Evolutionary conservation across 2,888 invertebrate species (phyloP).

Genomic region (Diadegma fenestrale): DNA sequence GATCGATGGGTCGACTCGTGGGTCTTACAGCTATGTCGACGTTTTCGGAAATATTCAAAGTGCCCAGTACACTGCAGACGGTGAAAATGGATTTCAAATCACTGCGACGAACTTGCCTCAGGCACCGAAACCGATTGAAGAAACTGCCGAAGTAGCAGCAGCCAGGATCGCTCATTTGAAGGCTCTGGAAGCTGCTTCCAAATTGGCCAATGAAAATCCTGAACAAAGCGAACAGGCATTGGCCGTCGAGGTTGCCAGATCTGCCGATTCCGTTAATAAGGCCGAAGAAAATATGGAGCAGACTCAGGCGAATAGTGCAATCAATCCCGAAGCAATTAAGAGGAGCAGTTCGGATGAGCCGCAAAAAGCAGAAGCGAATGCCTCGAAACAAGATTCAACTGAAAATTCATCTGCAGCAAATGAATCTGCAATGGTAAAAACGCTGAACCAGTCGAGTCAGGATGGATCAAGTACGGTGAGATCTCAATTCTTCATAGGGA

Average conservation of each 20-base stretch:
- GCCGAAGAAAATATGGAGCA: not conserved
- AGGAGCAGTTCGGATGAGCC: not conserved
- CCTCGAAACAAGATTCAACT: not conserved
- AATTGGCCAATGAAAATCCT: conserved; percentile 62
- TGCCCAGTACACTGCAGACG: conserved; percentile 84
- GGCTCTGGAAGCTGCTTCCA: conserved; percentile 81
- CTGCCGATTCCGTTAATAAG: conserved; percentile 11
- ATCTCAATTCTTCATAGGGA: not conserved
- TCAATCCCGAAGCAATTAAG: not conserved
- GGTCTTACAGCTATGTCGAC: conserved; percentile 85
- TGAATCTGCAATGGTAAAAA: not conserved
- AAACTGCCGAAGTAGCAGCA: conserved; percentile 83
- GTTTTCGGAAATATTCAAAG: conserved; percentile 84
- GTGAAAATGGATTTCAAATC: conserved; percentile 85
- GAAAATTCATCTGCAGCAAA: conserved; percentile 24
- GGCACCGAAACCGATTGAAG: conserved; percentile 79
- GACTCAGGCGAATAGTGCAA: not conserved
- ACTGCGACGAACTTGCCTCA: conserved; percentile 85
- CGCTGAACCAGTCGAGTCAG: conserved; percentile 6
- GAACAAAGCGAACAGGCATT: not conserved
- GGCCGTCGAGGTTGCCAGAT: not conserved
- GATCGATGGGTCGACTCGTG: conserved; percentile 83
- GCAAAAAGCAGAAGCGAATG: not conserved
- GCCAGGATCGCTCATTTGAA: conserved; percentile 82
- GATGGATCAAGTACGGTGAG: conserved; percentile 37